Percentiles rank a stretch among this genome's conserved stretches.
These are phyloP conservation scores for Rhagoletis pomonella DNA, from an alignment of 1,140 invertebrate genomes.

Conservation along the genomic window DNA sequence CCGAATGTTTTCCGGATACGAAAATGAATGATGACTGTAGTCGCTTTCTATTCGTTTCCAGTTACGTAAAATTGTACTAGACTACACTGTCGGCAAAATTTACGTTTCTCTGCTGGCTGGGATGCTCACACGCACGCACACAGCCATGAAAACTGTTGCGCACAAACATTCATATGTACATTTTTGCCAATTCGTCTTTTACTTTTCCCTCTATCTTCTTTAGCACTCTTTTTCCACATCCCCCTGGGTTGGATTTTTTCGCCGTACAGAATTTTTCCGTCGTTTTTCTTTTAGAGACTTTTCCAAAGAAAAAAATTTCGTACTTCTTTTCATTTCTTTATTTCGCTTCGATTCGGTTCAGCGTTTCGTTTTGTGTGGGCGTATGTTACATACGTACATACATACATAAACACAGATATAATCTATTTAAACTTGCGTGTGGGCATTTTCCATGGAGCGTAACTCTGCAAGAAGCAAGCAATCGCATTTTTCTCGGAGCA, in stretches of 20 bases:
- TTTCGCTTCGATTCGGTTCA: slow-evolving; percentile 18
- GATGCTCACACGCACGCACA: neutral
- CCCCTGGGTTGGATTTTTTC: neutral
- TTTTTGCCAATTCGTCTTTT: slow-evolving; percentile 18
- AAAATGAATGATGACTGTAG: no score
- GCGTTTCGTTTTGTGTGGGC: slow-evolving; percentile 57
- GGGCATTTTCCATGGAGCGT: neutral
- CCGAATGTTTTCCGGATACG: no score
- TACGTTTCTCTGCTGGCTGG: no score
- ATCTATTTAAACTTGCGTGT: neutral
- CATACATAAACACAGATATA: no score
- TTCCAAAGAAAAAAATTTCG: neutral
- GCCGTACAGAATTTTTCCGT: neutral
- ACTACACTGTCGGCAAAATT: no score
- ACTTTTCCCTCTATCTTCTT: slow-evolving; percentile 32
- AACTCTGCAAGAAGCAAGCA: neutral
- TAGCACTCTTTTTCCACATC: neutral
- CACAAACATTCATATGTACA: slow-evolving; percentile 2
- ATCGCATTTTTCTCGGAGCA: neutral
- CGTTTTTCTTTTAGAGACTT: slow-evolving; percentile 22
- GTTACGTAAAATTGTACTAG: no score
- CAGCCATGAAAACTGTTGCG: neutral
- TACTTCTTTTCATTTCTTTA: slow-evolving; percentile 53
- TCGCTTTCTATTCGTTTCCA: no score
- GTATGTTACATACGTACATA: neutral